Evolutionary conservation across 2,888 invertebrate species (phyloP), one percentile per base, ranked within the genome.

Genomic region (Cryptops parisi): DNA sequence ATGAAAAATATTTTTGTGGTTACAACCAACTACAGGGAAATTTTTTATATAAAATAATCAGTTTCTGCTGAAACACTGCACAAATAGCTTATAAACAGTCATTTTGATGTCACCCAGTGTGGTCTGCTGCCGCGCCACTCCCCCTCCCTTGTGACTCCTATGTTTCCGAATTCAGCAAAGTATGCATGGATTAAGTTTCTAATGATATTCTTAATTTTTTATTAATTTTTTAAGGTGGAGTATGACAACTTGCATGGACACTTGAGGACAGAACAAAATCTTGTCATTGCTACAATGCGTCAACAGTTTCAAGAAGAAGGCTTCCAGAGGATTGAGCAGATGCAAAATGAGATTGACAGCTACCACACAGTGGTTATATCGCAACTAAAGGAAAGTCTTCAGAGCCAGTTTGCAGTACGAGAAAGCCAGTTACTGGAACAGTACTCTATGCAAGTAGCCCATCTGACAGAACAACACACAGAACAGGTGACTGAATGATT

Each of bases 401-500:
- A 51, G 27, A 15, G 44, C 15, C 24, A 51, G 3, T 44, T 51
- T 41, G 26, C 51, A 12, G 26, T 51, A 4, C 41, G 44, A 17
- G 51, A 51, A 26, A 25, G 22, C 23, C 19, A 26, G 19, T 26
- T 51, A 12, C 26, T 43, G 1, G 27, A 19, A 4, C 15, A n/a
- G 4, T 21, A 51, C 17, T 41, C 51, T 1, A 2, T 26, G 6
- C 24, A 43, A 43, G 17, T 51, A 38, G 3, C 22, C 12, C 6
- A n/a, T n/a, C 43, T 51, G 6, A n/a, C 23, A 6, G 12, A 9
- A 19, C n/a, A 51, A 19, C 41, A 43, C 25, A 41, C 22, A n/a
- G 24, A 44, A 26, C 51, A 51, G 51, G 51, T 51, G 51, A 51
- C 41, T 23, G 25, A 25, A 51, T 33, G 19, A 17, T n/a, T n/a